A percentile compares a stretch with the other conserved stretches of the same genome.
phyloP scores from a whole-genome alignment of 30 jellyfish, hydroid and myxozoan genomes.

The Aurelia sp. region DNA sequence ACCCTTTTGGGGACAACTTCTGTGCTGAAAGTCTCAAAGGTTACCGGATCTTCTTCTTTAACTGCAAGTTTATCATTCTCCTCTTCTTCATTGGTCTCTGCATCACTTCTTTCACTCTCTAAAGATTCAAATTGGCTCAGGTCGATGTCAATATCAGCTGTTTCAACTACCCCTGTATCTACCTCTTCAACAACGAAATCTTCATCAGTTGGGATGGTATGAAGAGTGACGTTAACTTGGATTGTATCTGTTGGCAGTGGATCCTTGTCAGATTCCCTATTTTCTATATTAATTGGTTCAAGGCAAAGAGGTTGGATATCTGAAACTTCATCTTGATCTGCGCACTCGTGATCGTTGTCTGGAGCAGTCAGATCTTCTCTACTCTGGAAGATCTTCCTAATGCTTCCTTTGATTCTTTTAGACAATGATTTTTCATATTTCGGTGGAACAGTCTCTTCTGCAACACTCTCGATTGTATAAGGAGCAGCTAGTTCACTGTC shows the following conservation, averaged over 20 bases:
- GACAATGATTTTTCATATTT: not conserved
- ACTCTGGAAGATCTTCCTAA: not conserved
- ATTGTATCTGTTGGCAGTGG: too few species aligned
- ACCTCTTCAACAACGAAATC: not conserved
- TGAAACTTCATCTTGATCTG: not conserved
- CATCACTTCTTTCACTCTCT: not conserved
- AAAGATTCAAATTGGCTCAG: not conserved
- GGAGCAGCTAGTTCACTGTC: not conserved
- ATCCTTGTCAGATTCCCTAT: not conserved
- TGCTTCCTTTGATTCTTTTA: not conserved
- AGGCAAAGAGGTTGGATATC: constrained; percentile 1
- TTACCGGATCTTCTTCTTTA: too few species aligned
- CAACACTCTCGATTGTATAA: not conserved
- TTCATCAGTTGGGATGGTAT: not conserved
- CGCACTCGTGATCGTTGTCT: not conserved
- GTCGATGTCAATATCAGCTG: not conserved
- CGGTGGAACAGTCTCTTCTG: constrained; percentile 6
- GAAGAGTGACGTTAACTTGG: too few species aligned
- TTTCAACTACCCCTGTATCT: constrained; percentile 7
- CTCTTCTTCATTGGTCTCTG: not conserved
- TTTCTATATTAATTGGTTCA: not conserved
- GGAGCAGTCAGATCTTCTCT: not conserved
- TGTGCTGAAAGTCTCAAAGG: not conserved
- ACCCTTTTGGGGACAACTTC: constrained; percentile 21
- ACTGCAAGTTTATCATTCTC: not conserved